A percentile compares a stretch with the other conserved stretches of the same genome.
Conservation (phyloP, 2,888 invertebrate species). For the Drosophila pseudotakahashii region DNA sequence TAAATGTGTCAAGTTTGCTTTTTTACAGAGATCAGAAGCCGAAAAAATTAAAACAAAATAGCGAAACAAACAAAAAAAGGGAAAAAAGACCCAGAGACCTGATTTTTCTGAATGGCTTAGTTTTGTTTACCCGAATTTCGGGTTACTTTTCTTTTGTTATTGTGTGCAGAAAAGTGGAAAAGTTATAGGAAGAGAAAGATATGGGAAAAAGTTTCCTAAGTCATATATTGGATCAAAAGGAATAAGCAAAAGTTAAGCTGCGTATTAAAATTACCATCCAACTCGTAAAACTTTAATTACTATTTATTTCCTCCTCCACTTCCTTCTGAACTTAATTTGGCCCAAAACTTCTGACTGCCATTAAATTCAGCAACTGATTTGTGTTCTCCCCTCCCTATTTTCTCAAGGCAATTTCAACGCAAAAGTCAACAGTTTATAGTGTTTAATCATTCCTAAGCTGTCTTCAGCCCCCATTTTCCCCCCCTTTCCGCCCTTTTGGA, state of each 20-base stretch:
- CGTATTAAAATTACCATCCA: slow-evolving; percentile 14
- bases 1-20: slow-evolving; percentile 76
- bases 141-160: slow-evolving; percentile 22
- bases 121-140: slow-evolving; percentile 23
- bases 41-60: slow-evolving; percentile 14
- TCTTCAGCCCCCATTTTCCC: slow-evolving; percentile 4
- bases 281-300: slow-evolving; percentile 37
- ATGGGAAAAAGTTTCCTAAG: slow-evolving; percentile 24
- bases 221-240: slow-evolving; percentile 1
- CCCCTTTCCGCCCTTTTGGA: slow-evolving; percentile 3
- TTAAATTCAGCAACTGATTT: slow-evolving; percentile 36
- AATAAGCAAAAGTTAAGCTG: background rate
- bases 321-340: slow-evolving; percentile 12
- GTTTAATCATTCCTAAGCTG: slow-evolving; percentile 50
- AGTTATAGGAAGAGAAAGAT: slow-evolving; percentile 5
- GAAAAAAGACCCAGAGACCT: slow-evolving; percentile 52
- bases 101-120: slow-evolving; percentile 56
- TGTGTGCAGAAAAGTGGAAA: slow-evolving; percentile 24
- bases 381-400: slow-evolving; percentile 1
- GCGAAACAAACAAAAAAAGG: slow-evolving; percentile 26
- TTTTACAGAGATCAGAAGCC: slow-evolving; percentile 40
- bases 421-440: slow-evolving; percentile 48
- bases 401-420: slow-evolving; percentile 25
- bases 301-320: slow-evolving; percentile 22
- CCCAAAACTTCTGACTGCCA: slow-evolving; percentile 4